These are phyloP conservation scores for Gallinago paraguaiae DNA, from an alignment of 2,113 vertebrate genomes.

Conservation along the genomic window DNA sequence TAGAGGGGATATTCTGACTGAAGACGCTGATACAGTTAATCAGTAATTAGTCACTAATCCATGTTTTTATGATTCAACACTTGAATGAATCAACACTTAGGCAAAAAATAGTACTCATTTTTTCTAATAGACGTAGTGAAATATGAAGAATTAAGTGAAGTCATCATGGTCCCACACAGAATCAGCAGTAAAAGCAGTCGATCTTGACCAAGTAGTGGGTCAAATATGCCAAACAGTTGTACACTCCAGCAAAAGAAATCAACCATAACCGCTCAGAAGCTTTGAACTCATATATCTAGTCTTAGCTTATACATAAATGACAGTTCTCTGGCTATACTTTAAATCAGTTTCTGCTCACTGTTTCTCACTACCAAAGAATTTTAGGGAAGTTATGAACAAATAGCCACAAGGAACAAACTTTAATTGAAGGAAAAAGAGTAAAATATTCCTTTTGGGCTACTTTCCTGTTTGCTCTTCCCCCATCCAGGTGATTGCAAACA, in stretches of 20 bases:
- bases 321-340: neutral
- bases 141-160: neutral
- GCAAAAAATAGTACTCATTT: slow-evolving; percentile 3
- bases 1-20: slow-evolving; percentile 1
- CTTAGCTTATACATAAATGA: neutral
- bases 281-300: neutral
- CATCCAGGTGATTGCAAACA: neutral
- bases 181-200: neutral
- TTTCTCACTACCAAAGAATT: neutral
- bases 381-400: neutral
- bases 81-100: slow-evolving; percentile 31
- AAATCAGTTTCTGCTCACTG: neutral
- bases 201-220: neutral
- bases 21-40: slow-evolving; percentile 18
- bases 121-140: neutral
- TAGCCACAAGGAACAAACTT: neutral
- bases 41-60: slow-evolving; percentile 40
- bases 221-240: neutral
- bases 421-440: neutral
- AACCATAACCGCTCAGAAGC: neutral
- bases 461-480: neutral
- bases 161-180: neutral
- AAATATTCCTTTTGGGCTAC: neutral
- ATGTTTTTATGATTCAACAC: slow-evolving; percentile 4
- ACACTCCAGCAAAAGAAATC: neutral